Evolutionary conservation across 2,113 vertebrate species (phyloP), one percentile per base, ranked within the genome.

Genomic region (Trematomus loennbergii): DNA sequence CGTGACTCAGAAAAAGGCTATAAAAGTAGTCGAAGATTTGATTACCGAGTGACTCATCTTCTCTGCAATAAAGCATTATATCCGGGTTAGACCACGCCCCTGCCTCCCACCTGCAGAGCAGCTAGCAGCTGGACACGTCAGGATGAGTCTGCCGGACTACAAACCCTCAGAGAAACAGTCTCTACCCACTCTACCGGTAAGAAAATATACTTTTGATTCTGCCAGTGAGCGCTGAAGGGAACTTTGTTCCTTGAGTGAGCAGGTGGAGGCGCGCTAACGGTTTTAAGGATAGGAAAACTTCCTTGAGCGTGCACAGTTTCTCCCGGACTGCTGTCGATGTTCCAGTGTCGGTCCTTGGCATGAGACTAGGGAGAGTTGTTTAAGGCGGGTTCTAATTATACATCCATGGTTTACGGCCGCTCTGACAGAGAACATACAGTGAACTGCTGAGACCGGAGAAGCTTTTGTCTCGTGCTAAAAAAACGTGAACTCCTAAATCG

Each of bases 71-170:
- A 15, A 33, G 2, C 53, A 2, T 2, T 48, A 78, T n/a, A 20
- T 90, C 87, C 87, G 88, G 77, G 63, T 90, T 79, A 87, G 57
- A 72, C 87, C 90, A 68, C 91, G 82, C 92, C 92, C 75, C 62
- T 55, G 2, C 1, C 43, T 63, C 4, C 17, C 18, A 87, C 86
- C 82, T 88, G 80, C 36, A 0, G 6, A 29, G 15, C 13, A 15
- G n/a, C 5, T 66, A 63, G 1, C 55, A 75, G 25, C 61, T 64
- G 74, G 1, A 60, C 61, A 1, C 22, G 50, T 0, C 45, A n/a
- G 65, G n/a, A 95, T 95, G 94, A 94, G 92, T 72, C 82, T 93
- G 11, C 92, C 90, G 50, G 93, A 93, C 68, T 84, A 33, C 36
- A 94, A 75, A 49, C 53, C 90, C 0, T 0, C 50, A 0, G 78